Base-by-base conservation (phyloP, 2,888 invertebrate genomes). In the Pseudeuparius sepicola region DNA sequence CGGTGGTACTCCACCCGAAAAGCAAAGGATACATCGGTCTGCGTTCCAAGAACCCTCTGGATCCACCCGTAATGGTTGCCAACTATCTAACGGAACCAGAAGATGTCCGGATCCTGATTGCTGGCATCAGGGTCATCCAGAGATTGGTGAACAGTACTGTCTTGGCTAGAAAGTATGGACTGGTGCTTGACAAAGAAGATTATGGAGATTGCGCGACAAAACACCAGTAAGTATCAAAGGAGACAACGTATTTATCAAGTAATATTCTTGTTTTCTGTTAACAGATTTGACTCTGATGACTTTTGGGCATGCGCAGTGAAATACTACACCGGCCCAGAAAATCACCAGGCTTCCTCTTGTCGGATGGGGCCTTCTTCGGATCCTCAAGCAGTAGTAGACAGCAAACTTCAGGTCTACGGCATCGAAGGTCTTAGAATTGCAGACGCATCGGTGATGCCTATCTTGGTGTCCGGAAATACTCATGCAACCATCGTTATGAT, bases 311-410 rank as follows among this genome's bases (percentile, higher is more conserved):
- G 87, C 52, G 73, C 81, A 1, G 70, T 81, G 1, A 66, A 66
- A 39, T 70, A 73, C 36, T 68, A 77, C 34, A 85, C 85, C 0
- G 82, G 80, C 0, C 80, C 85, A 0, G 85, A 85, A 60, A 85
- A 86, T 57, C 86, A 86, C 57, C 85, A 85, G 59, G 78, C 75
- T 1, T 85, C 85, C 5, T 78, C 84, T 1, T 82, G 81, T 55
- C 85, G 83, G 67, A 86, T 87, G 83, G 86, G 85, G 0, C 78
- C 83, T 0, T 48, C 56, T 0, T 62, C 62, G 1, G 85, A 86
- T 56, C 73, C 73, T 0, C 66, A 75, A 66, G 78, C 84, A 0
- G 85, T 85, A 0, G 84, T 85, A 0, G 76, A 84, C 56, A 68
- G 75, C 39, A 70, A 74, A 54, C 62, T 85, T 1, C 66, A 59